Evolutionary conservation across 1,140 invertebrate genomes (phyloP), one percentile per base, ranked within the genome.

Genomic region (Drosophila albomicans): DNA sequence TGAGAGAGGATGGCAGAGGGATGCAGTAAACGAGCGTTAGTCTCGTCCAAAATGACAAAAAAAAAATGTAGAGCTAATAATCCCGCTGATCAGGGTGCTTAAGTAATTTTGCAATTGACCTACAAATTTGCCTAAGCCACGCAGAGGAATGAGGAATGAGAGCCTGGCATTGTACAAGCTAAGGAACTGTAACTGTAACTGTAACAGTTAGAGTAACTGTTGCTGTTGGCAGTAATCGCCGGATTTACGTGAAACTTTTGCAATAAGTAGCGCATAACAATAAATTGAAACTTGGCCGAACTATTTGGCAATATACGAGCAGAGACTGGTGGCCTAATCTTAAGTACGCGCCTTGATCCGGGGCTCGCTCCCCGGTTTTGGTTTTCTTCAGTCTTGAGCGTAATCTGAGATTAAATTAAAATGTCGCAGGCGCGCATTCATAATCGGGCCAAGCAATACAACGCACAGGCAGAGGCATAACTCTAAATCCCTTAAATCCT

Each of bases 321-420:
- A 87, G 35, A 78, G 67, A 71, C 48, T 61, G 58, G 58, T 82
- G 82, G 79, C 67, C 74, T 87, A 87, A 87, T 88, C 84, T 87
- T 81, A 57, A 66, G 80, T 64, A 75, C 7, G 10, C 43, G 16
- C 15, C 30, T 73, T 88, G 80, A 68, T 82, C 82, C 80, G 72
- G 74, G 65, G 80, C 74, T 75, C 67, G 67, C 65, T 75, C 75
- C 75, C 54, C 35, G 52, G 32, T 57, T 28, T 35, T 59, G 52
- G 32, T 57, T 28, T 35, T 59, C 38, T 75, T 64, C 61, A 41
- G 51, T 59, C 38, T 71, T 64, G 61, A 43, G 79, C 75, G 64
- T 86, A 86, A 86, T 69, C 82, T 82, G 52, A 91, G 88, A 91
- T 91, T 91, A 91, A 91, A 91, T 91, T 91, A 91, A 81, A 91